Percentiles rank a stretch among this genome's conserved stretches.
phyloP scores from a whole-genome alignment of 2,888 invertebrate species.

The Xylota segnis region DNA sequence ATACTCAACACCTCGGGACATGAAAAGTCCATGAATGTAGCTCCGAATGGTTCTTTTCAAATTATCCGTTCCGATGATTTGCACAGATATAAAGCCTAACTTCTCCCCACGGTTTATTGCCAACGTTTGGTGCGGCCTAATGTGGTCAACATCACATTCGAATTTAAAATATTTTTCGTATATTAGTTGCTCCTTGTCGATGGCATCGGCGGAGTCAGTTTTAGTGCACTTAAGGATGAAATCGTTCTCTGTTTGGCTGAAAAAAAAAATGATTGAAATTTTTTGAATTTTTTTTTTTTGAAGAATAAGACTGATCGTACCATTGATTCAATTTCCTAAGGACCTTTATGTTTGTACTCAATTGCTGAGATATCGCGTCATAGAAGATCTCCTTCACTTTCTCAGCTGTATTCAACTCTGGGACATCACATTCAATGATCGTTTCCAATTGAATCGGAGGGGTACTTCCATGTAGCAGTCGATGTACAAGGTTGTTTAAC shows the following conservation, averaged over 20 bases:
- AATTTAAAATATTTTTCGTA: constrained; percentile 93
- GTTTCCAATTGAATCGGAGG: constrained; percentile 78
- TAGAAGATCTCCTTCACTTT: constrained; percentile 90
- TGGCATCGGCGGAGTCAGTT: constrained; percentile 78
- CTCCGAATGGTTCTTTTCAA: constrained; percentile 87
- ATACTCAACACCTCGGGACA: constrained; percentile 82
- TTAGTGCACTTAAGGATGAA: constrained; percentile 86
- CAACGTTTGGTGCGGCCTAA: constrained; percentile 94
- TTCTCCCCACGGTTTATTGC: constrained; percentile 95
- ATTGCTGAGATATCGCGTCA: constrained; percentile 92
- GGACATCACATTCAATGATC: constrained; percentile 84
- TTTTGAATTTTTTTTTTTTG: constrained; percentile 71
- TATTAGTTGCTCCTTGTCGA: constrained; percentile 85
- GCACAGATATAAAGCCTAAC: constrained; percentile 90
- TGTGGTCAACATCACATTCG: constrained; percentile 86
- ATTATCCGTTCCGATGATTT: constrained; percentile 89
- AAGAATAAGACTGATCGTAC: not conserved
- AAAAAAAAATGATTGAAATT: not conserved
- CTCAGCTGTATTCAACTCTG: constrained; percentile 85
- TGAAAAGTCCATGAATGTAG: constrained; percentile 85
- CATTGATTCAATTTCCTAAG: constrained; percentile 87
- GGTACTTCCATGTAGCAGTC: constrained; percentile 86
- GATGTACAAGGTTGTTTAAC: constrained; percentile 88
- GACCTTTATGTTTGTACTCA: constrained; percentile 90
- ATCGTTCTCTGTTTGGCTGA: constrained; percentile 86